A percentile compares a stretch with the other conserved stretches of the same genome.
phyloP scores from a whole-genome alignment of 1,140 invertebrate species.

The Nephila pilipes region DNA sequence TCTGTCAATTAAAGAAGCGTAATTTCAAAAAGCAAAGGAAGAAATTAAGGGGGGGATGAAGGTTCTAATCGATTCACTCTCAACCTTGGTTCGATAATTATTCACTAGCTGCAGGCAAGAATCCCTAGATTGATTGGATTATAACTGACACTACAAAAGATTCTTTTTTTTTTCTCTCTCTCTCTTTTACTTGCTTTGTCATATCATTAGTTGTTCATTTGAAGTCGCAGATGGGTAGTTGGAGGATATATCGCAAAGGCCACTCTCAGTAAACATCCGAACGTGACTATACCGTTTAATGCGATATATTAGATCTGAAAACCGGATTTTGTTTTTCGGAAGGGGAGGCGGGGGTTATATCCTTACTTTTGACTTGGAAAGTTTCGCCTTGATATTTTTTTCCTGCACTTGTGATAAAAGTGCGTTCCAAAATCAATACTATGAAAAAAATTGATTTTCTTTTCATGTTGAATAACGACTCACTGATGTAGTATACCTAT shows the following conservation, averaged over 20 bases:
- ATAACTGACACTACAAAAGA: not conserved
- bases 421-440: too few species aligned
- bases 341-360: too few species aligned
- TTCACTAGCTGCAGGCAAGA: constrained; percentile 3
- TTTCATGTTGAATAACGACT: too few species aligned
- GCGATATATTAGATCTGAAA: not conserved
- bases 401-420: too few species aligned
- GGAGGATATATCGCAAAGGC: not conserved
- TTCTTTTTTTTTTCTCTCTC: not conserved
- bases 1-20: not conserved
- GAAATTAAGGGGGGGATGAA: not conserved
- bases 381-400: too few species aligned
- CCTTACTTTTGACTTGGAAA: too few species aligned
- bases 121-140: constrained; percentile 5
- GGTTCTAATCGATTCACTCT: not conserved
- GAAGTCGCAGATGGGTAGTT: not conserved
- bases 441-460: too few species aligned
- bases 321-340: too few species aligned
- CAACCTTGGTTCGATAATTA: not conserved
- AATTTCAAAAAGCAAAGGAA: not conserved
- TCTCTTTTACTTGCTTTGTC: not conserved
- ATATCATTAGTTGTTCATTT: not conserved
- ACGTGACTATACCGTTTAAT: not conserved
- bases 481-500: too few species aligned
- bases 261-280: not conserved